Percentiles rank a stretch among this genome's conserved stretches.
These are phyloP conservation scores for Drosophila tropicalis DNA, from an alignment of 1,140 invertebrate genomes.

Conservation along the genomic window DNA sequence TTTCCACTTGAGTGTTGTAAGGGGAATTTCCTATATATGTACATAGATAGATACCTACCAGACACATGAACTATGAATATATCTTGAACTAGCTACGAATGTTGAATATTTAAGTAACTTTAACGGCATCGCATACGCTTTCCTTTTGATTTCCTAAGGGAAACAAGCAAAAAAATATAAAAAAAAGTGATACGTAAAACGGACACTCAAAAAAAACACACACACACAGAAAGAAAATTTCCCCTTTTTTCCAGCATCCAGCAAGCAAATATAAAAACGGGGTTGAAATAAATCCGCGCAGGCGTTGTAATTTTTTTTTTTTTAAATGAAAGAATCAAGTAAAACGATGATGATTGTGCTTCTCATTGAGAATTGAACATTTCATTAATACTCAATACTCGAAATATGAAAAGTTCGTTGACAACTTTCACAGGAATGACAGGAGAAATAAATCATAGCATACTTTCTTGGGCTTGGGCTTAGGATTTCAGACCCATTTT, in stretches of 20 bases:
- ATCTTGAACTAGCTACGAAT: constrained; percentile 14
- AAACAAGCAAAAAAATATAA: constrained; percentile 20
- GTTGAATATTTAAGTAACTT: constrained; percentile 71
- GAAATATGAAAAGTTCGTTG: not conserved
- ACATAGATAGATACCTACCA: constrained; percentile 8
- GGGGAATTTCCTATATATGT: constrained; percentile 53
- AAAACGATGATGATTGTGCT: constrained; percentile 13
- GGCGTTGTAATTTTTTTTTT: constrained; percentile 76
- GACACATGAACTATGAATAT: constrained; percentile 45
- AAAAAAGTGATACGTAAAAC: not conserved
- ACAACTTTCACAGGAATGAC: too few relatives aligned
- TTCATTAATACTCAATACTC: not conserved
- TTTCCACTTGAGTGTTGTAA: constrained; percentile 77
- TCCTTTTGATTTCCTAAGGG: constrained; percentile 77
- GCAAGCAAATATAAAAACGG: constrained; percentile 4
- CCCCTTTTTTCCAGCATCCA: constrained; percentile 72
- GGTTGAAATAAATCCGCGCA: constrained; percentile 67
- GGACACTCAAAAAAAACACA: constrained; percentile 11
- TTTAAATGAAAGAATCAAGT: constrained; percentile 13
- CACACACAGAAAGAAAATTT: constrained; percentile 28
- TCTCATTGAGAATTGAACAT: constrained; percentile 18
- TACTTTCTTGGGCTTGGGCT: not conserved
- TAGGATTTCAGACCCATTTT: not conserved
- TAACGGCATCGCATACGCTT: constrained; percentile 52
- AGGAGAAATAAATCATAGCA: not conserved